These are phyloP conservation scores for Phocoena phocoena DNA, from an alignment of 2,113 vertebrate species.

Conservation along the genomic window DNA sequence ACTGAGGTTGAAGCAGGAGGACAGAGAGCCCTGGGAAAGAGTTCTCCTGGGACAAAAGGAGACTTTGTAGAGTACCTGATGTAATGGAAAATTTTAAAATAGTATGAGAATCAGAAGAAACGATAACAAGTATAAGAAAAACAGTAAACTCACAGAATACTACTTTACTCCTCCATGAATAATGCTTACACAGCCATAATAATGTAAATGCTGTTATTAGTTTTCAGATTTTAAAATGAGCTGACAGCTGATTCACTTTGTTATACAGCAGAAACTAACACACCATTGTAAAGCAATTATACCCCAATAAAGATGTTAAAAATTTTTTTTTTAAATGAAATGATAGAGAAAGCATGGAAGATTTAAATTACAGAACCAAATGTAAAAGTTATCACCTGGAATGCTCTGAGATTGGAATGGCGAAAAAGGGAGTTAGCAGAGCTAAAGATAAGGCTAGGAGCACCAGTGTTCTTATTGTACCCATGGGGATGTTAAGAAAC, in stretches of 20 bases:
- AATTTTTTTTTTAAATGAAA: not conserved
- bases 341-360: not conserved
- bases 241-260: not conserved
- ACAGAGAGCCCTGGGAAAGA: not conserved
- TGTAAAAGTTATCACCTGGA: not conserved
- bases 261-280: no score
- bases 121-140: not conserved
- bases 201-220: not conserved
- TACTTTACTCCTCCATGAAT: not conserved
- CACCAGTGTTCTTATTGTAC: rapidly evolving
- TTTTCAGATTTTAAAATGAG: not conserved
- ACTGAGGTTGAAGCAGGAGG: not conserved
- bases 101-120: not conserved
- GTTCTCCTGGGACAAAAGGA: not conserved
- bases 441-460: not conserved
- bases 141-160: not conserved
- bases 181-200: not conserved
- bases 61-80: not conserved
- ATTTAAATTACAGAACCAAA: not conserved
- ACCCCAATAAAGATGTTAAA: no score
- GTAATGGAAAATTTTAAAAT: not conserved
- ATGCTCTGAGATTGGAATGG: not conserved
- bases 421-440: not conserved
- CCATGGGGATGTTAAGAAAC: not conserved
- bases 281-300: no score